Conservation (phyloP, 2,113 vertebrate genomes). For the Redunca redunca region DNA sequence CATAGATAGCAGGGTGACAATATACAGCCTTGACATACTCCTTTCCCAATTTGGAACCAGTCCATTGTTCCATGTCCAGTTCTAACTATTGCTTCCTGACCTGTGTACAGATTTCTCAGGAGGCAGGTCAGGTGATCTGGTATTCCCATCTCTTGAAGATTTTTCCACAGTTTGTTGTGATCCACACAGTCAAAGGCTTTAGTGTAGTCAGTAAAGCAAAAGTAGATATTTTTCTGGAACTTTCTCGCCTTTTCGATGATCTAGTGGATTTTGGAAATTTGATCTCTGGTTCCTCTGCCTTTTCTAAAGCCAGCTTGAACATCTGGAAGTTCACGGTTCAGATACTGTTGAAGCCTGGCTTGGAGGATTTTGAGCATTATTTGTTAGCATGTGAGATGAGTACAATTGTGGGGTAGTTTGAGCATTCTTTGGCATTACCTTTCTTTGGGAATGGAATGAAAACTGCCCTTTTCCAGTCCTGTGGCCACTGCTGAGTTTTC, state of each 20-base stretch:
- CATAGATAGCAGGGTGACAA: background rate
- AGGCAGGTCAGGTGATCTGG: background rate
- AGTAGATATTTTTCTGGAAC: background rate
- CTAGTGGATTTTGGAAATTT: background rate
- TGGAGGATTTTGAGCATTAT: background rate
- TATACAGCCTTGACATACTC: background rate
- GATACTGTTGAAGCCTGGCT: background rate
- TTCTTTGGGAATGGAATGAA: background rate
- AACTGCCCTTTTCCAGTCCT: background rate
- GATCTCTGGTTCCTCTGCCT: background rate
- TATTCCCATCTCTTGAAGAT: background rate
- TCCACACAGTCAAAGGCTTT: background rate
- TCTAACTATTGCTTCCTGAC: background rate
- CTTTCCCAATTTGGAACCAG: background rate
- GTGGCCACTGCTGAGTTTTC: background rate
- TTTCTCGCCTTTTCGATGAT: background rate
- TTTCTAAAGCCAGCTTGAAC: background rate
- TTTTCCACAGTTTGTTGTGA: background rate
- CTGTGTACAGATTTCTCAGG: background rate
- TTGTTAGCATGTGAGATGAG: background rate
- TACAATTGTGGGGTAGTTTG: accelerated
- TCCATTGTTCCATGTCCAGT: background rate
- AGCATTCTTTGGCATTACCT: background rate
- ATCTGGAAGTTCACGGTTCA: background rate
- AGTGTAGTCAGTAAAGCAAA: background rate